These are phyloP conservation scores for Diplolepis rosae DNA, from an alignment of 2,888 invertebrate species.

Conservation along the genomic window DNA sequence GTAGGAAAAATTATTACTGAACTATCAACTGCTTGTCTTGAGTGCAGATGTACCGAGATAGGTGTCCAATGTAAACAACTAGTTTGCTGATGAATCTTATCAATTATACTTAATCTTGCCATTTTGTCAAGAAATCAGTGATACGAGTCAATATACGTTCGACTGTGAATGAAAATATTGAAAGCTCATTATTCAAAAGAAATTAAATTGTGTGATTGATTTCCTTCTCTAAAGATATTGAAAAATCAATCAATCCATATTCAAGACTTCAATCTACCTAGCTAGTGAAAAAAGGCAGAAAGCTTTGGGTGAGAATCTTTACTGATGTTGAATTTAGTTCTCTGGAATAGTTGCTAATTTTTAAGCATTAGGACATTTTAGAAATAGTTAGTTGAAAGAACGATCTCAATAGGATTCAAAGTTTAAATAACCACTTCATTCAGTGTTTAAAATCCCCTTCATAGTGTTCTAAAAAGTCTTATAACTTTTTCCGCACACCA, in stretches of 20 bases:
- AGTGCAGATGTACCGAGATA: constrained; percentile 89
- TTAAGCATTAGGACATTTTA: constrained; percentile 12
- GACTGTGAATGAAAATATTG: neutral
- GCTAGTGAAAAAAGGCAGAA: neutral
- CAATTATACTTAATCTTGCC: neutral
- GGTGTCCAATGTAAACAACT: constrained; percentile 88
- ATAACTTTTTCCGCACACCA: neutral
- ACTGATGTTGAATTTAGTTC: neutral
- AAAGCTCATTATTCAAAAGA: neutral
- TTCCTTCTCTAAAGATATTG: neutral
- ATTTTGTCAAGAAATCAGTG: neutral
- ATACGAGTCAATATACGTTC: constrained; percentile 1
- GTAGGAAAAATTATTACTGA: constrained; percentile 89
- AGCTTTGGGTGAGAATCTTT: neutral
- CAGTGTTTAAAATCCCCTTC: neutral
- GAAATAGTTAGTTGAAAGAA: constrained; percentile 36
- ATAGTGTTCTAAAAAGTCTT: neutral
- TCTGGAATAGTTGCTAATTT: neutral
- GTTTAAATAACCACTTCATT: constrained; percentile 11
- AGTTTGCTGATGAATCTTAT: constrained; percentile 74
- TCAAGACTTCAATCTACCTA: neutral
- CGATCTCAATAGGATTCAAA: constrained; percentile 47
- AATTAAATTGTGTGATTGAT: neutral
- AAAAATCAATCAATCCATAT: too few species aligned
- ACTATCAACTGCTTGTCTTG: constrained; percentile 86